Conservation (phyloP, 1,140 invertebrate species). For the Papilio helenus region DNA sequence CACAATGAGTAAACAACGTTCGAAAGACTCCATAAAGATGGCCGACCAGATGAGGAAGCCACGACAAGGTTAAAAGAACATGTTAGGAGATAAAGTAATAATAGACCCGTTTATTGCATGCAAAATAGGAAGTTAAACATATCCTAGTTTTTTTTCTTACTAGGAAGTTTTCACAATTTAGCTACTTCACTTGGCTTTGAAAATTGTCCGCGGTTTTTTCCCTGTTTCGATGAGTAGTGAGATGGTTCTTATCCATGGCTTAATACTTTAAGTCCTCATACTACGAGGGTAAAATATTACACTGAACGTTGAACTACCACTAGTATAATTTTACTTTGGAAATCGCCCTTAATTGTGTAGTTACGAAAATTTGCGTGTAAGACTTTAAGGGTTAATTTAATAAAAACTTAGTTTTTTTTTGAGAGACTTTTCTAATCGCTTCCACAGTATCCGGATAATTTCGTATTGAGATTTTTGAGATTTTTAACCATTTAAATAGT, state of each 20-base stretch:
- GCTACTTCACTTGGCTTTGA: not conserved
- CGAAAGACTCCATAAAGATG: slow-evolving; percentile 21
- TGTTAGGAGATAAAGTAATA: slow-evolving; percentile 21
- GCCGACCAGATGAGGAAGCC: slow-evolving; percentile 1
- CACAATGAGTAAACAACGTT: slow-evolving; percentile 4
- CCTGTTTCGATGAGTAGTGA: not conserved
- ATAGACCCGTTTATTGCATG: slow-evolving; percentile 10
- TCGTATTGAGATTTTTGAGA: too few species aligned
- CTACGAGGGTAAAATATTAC: too few species aligned
- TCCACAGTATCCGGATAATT: too few species aligned
- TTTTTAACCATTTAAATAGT: too few species aligned
- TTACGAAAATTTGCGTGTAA: too few species aligned
- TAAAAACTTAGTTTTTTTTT: too few species aligned
- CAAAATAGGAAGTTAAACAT: slow-evolving; percentile 16
- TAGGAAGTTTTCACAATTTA: slow-evolving; percentile 10
- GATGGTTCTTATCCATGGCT: not conserved
- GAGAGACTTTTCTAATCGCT: too few species aligned
- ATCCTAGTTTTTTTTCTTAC: slow-evolving; percentile 13
- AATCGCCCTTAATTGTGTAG: too few species aligned
- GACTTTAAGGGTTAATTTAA: too few species aligned
- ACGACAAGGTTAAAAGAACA: slow-evolving; percentile 15
- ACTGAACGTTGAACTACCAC: too few species aligned
- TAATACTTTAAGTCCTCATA: not conserved
- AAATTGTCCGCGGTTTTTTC: not conserved
- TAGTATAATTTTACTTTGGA: too few species aligned